Evolutionary conservation across 2,113 vertebrate genomes (phyloP).

Genomic region (Capreolus pygargus): DNA sequence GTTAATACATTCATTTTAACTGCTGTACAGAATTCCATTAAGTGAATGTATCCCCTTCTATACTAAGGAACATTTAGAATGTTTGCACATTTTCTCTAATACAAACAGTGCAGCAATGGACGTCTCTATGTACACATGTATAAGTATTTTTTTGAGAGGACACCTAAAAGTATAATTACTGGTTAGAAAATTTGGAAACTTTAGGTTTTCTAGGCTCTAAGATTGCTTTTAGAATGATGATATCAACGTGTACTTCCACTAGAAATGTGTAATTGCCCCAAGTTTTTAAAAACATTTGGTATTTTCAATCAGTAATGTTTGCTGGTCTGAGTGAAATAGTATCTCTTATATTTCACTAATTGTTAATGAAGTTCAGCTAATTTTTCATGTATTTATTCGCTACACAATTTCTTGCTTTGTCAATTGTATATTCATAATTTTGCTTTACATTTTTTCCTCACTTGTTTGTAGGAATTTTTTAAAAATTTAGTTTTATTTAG

Average conservation of each 20-base stretch:
- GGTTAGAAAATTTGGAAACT: not conserved
- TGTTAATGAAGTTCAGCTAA: not conserved
- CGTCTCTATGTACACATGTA: not conserved
- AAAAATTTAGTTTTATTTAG: not conserved
- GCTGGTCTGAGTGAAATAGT: not conserved
- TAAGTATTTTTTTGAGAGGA: not conserved
- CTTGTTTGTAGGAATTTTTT: not conserved
- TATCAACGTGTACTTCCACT: not conserved
- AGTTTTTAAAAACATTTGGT: not conserved
- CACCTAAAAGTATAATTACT: not conserved
- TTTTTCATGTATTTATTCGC: not conserved
- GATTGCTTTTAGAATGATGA: not conserved
- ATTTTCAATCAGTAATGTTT: not conserved
- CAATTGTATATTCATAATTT: not conserved
- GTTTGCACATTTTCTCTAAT: not conserved
- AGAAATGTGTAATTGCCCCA: not conserved
- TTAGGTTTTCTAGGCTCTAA: not conserved
- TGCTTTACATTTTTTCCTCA: not conserved
- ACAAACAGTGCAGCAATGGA: not conserved
- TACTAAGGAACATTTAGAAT: not conserved
- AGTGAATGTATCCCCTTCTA: not conserved
- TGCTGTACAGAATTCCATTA: not conserved
- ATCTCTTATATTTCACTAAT: not conserved
- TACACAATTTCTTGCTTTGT: not conserved
- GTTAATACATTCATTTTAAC: not conserved